Percentiles rank a stretch among this genome's conserved stretches.
Conservation (phyloP, 2,797 vertebrate genomes). For the Limnodromus scolopaceus region DNA sequence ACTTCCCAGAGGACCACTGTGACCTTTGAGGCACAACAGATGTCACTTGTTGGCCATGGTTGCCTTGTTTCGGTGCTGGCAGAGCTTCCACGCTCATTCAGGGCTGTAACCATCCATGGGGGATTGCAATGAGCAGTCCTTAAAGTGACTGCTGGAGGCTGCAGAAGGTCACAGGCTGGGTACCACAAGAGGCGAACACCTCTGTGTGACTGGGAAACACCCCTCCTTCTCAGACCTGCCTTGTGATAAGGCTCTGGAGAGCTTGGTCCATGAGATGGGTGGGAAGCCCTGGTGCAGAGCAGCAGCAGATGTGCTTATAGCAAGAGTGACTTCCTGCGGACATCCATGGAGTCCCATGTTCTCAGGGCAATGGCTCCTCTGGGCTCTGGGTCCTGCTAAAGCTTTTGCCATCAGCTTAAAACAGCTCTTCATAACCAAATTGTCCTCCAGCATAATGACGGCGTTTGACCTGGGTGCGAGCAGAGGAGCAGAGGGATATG, state of each 20-base stretch:
- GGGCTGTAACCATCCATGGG: neutral
- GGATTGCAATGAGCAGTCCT: neutral
- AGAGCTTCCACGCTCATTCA: neutral
- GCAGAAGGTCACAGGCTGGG: neutral
- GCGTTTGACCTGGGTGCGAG: neutral
- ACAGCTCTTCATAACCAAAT: neutral
- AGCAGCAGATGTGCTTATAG: rapidly evolving
- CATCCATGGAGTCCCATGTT: neutral
- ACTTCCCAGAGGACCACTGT: neutral
- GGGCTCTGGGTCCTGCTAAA: neutral
- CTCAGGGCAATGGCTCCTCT: neutral
- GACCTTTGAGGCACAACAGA: neutral
- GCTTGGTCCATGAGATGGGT: neutral
- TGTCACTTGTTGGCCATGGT: neutral
- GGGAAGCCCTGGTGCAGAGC: neutral
- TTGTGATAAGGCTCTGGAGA: neutral
- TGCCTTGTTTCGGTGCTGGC: neutral
- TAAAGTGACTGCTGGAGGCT: neutral
- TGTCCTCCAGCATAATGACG: neutral
- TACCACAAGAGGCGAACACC: neutral
- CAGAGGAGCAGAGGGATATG: neutral
- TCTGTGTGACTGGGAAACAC: neutral
- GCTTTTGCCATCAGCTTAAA: neutral
- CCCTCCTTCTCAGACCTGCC: neutral
- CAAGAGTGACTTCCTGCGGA: rapidly evolving